Evolutionary conservation across 2,797 vertebrate species (phyloP), one percentile per base, ranked within the genome.

Genomic region (Ceryle rudis): DNA sequence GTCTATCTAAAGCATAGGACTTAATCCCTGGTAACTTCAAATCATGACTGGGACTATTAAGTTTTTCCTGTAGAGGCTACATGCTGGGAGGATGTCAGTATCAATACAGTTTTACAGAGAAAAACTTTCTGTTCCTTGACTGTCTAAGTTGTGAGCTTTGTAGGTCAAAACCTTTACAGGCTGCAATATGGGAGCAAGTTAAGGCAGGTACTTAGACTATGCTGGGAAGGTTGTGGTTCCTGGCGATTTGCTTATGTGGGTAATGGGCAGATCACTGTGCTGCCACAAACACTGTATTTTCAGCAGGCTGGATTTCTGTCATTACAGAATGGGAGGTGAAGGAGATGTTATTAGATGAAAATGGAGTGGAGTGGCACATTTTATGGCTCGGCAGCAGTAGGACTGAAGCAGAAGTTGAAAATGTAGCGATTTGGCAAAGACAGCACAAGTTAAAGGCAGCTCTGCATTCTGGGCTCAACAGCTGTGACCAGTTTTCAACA

Each of bases 351-450:
- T 97, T 97, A 51, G 97, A 98, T 72, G 82, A 91, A 65, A 96
- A 97, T 41, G 98, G 98, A 73, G 93, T 98, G 23, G 98, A 46
- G 97, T 46, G 44, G 19, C 44, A 46, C 92, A 42, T 99, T 99
- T 95, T 97, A 98, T n/a, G 95, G 97, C 90, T 98, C 95, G 51
- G 98, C 98, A 92, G 98, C 98, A 26, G 95, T 97, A 13, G 98
- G 98, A 49, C 98, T 99, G 66, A 98, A 96, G 95, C 94, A 99
- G 66, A 98, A 98, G 85, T 86, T 98, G 75, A 97, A 97, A 74
- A 96, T 98, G 95, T 98, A 98, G 72, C 57, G 81, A 14, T 49
- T 90, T 73, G 75, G 31, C 49, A 25, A 9, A n/a, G 10, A 71
- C 39, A 49, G 31, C 49, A 65, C 3, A 2, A 58, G 41, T 49